Percentiles rank a stretch among this genome's conserved stretches.
Evolutionary conservation across 2,888 invertebrate species (phyloP).

Genomic region (Idaea straminata): DNA sequence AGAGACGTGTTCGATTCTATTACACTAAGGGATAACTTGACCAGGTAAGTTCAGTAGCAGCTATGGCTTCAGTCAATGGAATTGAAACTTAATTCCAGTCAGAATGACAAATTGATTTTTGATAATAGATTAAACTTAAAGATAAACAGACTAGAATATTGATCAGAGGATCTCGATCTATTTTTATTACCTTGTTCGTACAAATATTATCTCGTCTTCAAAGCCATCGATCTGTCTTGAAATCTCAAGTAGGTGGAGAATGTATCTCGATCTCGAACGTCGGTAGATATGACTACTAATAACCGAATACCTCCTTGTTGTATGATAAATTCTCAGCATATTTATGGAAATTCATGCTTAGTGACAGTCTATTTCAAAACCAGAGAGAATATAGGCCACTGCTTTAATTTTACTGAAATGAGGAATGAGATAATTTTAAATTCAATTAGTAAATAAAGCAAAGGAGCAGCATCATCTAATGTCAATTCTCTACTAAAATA

Average conservation of each 20-base stretch:
- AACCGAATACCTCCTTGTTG: neutral
- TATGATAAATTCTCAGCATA: neutral
- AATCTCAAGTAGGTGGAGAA: neutral
- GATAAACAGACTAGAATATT: neutral
- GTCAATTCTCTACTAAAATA: too few species aligned
- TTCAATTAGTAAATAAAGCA: too few species aligned
- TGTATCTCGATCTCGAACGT: neutral
- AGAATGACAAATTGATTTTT: neutral
- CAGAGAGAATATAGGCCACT: neutral
- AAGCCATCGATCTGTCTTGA: neutral
- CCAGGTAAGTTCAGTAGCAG: slow-evolving; percentile 46
- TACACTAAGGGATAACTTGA: slow-evolving; percentile 59
- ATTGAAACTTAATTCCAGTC: neutral
- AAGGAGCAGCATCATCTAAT: too few species aligned
- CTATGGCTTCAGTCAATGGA: neutral
- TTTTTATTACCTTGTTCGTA: neutral
- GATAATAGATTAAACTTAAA: neutral
- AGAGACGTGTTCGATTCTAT: slow-evolving; percentile 76
- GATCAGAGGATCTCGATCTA: neutral
- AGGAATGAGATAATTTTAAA: too few species aligned
- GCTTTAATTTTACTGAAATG: too few species aligned
- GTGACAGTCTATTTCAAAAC: neutral
- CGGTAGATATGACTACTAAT: neutral
- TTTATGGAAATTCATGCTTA: neutral
- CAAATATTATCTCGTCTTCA: neutral